phyloP scores from a whole-genome alignment of 2,888 invertebrate genomes.

The Xylophagus ater region DNA sequence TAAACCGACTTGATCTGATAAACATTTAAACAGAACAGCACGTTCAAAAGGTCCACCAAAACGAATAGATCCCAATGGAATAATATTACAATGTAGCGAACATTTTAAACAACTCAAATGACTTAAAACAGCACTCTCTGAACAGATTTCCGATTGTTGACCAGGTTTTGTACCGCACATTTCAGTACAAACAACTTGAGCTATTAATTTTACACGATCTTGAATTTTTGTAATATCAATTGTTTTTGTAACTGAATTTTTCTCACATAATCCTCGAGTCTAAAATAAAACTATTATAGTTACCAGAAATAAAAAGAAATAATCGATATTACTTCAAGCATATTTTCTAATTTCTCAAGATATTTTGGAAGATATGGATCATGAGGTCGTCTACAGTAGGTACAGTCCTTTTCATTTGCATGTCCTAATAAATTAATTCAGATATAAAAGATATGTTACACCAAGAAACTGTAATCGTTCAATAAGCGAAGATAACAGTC shows the following conservation, averaged over 20 bases:
- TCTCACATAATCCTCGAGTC: slow-evolving; percentile 21
- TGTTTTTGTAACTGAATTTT: slow-evolving; percentile 20
- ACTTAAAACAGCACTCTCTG: slow-evolving; percentile 39
- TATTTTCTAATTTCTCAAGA: slow-evolving; percentile 9
- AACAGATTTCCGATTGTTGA: slow-evolving; percentile 34
- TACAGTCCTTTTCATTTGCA: slow-evolving; percentile 21
- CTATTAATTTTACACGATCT: slow-evolving; percentile 35
- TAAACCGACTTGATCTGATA: slow-evolving; percentile 51
- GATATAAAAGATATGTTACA: too few species aligned
- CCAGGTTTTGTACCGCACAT: slow-evolving; percentile 42
- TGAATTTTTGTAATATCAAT: slow-evolving; percentile 31
- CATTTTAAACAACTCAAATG: slow-evolving; percentile 43
- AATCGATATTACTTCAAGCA: slow-evolving; percentile 11
- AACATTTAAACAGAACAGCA: slow-evolving; percentile 51
- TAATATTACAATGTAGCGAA: slow-evolving; percentile 39
- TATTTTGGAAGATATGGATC: slow-evolving; percentile 20
- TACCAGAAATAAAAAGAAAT: neutral
- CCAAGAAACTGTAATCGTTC: too few species aligned
- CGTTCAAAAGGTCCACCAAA: slow-evolving; percentile 51
- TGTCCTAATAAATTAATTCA: too few species aligned
- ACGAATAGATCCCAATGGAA: slow-evolving; percentile 48
- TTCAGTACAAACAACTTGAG: slow-evolving; percentile 43
- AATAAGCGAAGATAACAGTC: too few species aligned
- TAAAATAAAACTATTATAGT: neutral
- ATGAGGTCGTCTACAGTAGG: slow-evolving; percentile 28